These are phyloP conservation scores for Bombus superbus DNA, from an alignment of 1,140 invertebrate genomes.

Conservation along the genomic window DNA sequence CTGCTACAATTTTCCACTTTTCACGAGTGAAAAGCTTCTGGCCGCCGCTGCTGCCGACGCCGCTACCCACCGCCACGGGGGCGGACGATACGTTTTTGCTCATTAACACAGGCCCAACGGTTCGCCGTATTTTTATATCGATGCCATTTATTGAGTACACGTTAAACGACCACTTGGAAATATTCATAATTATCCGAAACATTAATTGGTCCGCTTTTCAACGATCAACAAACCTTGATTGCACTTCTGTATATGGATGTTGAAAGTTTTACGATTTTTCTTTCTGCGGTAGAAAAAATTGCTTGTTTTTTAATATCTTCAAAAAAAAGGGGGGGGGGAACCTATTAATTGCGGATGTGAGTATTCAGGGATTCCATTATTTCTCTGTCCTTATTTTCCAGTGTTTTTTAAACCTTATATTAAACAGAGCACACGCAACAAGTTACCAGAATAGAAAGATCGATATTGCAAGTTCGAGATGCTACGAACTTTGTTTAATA, in stretches of 20 bases:
- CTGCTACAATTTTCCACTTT: conserved; percentile 65
- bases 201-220: conserved; percentile 11
- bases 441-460: background rate
- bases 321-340: background rate
- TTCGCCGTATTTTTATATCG: conserved; percentile 17
- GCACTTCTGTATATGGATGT: background rate
- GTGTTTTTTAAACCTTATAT: background rate
- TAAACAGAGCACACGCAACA: background rate
- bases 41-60: background rate
- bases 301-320: background rate
- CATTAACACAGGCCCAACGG: conserved; percentile 34
- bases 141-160: conserved; percentile 23
- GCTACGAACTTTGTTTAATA: no score
- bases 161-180: background rate
- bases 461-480: background rate
- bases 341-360: background rate
- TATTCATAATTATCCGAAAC: background rate
- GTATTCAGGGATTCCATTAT: background rate
- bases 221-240: background rate
- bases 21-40: conserved; percentile 61
- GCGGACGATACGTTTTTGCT: conserved; percentile 41
- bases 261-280: background rate
- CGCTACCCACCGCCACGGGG: background rate
- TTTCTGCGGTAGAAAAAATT: background rate
- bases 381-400: background rate